These are phyloP conservation scores for Passer montanus DNA, from an alignment of 2,113 vertebrate genomes.

Conservation along the genomic window DNA sequence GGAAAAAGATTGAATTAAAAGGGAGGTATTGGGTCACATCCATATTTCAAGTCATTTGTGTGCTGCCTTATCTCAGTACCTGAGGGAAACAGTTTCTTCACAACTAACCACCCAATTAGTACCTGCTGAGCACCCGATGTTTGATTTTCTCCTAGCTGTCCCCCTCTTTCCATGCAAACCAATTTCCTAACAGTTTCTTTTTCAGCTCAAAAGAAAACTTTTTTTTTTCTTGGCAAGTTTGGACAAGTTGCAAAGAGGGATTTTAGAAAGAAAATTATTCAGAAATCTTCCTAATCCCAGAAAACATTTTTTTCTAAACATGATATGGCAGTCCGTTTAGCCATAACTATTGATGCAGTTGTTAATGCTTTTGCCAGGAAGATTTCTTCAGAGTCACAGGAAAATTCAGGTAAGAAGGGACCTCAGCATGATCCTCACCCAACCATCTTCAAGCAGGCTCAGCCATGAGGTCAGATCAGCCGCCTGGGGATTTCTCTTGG, in stretches of 20 bases:
- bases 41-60: constrained; percentile 43
- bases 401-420: background rate
- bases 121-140: constrained; percentile 9
- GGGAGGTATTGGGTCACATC: constrained; percentile 58
- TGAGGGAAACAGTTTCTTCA: constrained; percentile 38
- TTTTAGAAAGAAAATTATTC: background rate
- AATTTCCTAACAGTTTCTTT: background rate
- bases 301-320: background rate
- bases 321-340: background rate
- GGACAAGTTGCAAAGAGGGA: background rate
- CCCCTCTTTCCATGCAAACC: background rate
- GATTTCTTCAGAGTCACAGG: background rate
- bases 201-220: background rate
- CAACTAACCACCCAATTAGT: constrained; percentile 51
- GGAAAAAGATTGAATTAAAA: constrained; percentile 70
- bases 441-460: background rate
- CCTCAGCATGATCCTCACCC: background rate
- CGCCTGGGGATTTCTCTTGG: background rate
- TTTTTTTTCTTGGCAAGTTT: background rate
- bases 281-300: background rate
- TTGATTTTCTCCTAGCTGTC: background rate
- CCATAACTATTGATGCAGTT: background rate
- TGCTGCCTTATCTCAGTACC: constrained; percentile 22
- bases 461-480: background rate
- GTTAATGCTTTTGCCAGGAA: background rate